phyloP scores from a whole-genome alignment of 1,140 invertebrate genomes.

The Diuraphis noxia region DNA sequence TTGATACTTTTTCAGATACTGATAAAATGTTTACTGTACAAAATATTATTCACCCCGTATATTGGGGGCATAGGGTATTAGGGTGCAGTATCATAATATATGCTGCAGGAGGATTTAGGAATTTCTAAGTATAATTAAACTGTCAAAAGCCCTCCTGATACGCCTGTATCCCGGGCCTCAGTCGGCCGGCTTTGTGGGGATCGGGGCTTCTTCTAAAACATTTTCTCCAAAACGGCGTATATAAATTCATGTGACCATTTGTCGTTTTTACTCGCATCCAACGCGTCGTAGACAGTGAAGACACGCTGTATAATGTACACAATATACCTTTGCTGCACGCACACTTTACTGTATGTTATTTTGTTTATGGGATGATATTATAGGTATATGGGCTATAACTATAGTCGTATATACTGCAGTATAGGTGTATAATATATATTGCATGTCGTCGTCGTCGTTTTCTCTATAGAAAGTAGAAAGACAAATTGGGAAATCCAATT shows the following conservation, averaged over 20 bases:
- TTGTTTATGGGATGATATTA: not conserved
- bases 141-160: not conserved
- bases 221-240: not conserved
- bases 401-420: not conserved
- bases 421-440: not conserved
- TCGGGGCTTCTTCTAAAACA: not conserved
- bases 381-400: not conserved
- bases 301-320: not conserved
- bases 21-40: not conserved
- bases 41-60: too few species aligned
- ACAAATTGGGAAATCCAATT: conserved; percentile 43
- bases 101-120: not conserved
- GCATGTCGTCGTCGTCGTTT: not conserved
- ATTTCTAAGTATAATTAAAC: not conserved
- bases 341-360: not conserved
- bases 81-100: too few species aligned
- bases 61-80: not conserved
- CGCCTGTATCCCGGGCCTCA: not conserved
- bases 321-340: not conserved
- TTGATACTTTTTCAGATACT: not conserved
- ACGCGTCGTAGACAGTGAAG: not conserved
- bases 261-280: not conserved
- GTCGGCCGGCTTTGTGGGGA: not conserved
- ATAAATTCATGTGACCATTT: conserved; percentile 18
- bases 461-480: conserved; percentile 13